Percentiles rank a stretch among this genome's conserved stretches.
Conservation (phyloP, 1,140 invertebrate genomes). For the Leptopilina boulardi region DNA sequence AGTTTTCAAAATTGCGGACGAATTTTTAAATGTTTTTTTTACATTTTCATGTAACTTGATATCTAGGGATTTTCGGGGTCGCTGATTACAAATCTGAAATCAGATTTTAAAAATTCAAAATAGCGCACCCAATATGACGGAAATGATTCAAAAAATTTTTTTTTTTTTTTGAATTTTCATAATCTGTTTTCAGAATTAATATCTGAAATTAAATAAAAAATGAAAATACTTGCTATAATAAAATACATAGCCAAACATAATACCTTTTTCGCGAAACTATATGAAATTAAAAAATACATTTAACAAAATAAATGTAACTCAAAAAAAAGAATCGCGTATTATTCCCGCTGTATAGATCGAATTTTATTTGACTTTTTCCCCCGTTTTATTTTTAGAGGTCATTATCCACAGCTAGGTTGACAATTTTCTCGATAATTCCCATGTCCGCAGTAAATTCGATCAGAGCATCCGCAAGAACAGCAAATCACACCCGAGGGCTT, state of each 20-base stretch:
- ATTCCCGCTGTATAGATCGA: constrained; percentile 56
- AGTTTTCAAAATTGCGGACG: too few species aligned
- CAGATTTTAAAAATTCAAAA: too few species aligned
- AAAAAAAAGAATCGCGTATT: constrained; percentile 62
- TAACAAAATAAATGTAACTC: constrained; percentile 55
- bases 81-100: too few species aligned
- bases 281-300: constrained; percentile 46
- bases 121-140: too few species aligned
- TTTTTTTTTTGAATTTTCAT: too few species aligned
- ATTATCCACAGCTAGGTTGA: constrained; percentile 54
- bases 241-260: constrained; percentile 39
- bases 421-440: constrained; percentile 62
- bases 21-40: too few species aligned
- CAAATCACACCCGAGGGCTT: constrained; percentile 48
- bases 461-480: constrained; percentile 43
- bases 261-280: constrained; percentile 56
- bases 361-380: constrained; percentile 42
- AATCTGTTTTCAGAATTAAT: too few species aligned
- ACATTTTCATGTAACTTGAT: too few species aligned
- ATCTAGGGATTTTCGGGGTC: too few species aligned
- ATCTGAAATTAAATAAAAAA: too few species aligned
- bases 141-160: too few species aligned
- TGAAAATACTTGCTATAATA: too few species aligned
- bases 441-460: constrained; percentile 54
- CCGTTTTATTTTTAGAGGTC: constrained; percentile 47